Evolutionary conservation across 2,888 invertebrate species (phyloP).

Genomic region (Auanema sp.): DNA sequence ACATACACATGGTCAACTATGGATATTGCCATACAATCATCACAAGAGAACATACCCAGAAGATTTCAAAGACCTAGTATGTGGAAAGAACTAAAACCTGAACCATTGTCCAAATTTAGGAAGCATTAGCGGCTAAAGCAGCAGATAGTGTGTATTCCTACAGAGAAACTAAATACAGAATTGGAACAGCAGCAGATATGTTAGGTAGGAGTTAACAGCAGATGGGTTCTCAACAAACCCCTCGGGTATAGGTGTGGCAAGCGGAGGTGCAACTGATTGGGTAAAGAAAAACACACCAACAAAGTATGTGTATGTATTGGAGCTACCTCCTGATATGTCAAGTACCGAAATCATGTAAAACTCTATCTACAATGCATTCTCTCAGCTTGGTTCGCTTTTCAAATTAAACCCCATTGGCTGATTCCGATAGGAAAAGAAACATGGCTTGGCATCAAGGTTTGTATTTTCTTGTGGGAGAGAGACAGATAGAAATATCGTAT

Average conservation of each 20-base stretch:
- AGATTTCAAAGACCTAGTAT: conserved; percentile 56
- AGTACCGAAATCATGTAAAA: conserved; percentile 30
- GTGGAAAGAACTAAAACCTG: background rate
- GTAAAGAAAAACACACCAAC: conserved; percentile 59
- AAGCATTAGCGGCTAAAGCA: conserved; percentile 42
- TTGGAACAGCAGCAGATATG: conserved; percentile 61
- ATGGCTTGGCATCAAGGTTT: conserved; percentile 47
- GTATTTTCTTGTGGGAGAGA: background rate
- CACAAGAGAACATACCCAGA: conserved; percentile 53
- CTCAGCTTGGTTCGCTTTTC: conserved; percentile 63
- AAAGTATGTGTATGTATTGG: conserved; percentile 63
- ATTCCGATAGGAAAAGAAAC: conserved; percentile 51
- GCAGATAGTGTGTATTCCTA: conserved; percentile 42
- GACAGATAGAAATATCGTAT: background rate
- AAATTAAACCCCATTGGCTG: conserved; percentile 61
- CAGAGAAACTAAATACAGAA: conserved; percentile 51
- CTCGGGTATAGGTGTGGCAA: conserved; percentile 43
- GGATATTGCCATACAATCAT: conserved; percentile 62
- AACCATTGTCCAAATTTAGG: conserved; percentile 21
- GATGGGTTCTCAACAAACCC: background rate
- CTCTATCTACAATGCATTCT: background rate
- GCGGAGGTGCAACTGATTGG: conserved; percentile 64
- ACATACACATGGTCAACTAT: conserved; percentile 63
- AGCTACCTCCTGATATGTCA: conserved; percentile 59
- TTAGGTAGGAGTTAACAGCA: conserved; percentile 33